Evolutionary conservation across 92 coral and sea anemone species (phyloP).

Genomic region (Virgularia gustaviana): DNA sequence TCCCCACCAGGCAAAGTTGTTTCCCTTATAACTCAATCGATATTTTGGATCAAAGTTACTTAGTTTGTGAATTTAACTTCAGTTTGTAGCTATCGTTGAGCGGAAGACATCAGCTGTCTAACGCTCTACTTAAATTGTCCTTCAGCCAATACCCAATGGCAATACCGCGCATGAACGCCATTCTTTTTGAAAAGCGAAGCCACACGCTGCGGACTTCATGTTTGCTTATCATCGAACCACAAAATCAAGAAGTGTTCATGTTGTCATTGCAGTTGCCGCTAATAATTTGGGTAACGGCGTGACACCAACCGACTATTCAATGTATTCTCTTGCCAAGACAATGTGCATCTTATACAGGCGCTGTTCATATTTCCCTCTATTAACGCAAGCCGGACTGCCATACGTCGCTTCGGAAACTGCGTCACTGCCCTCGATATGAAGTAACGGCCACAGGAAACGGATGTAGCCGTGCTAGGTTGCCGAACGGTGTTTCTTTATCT

Average conservation of each 20-base stretch:
- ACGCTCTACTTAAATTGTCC: too few species aligned
- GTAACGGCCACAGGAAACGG: constrained; percentile 17
- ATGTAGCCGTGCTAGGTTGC: not conserved
- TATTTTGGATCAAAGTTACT: too few species aligned
- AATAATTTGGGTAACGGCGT: constrained; percentile 38
- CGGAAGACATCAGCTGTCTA: too few species aligned
- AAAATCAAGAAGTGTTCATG: constrained; percentile 34
- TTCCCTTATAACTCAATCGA: too few species aligned
- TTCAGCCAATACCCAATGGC: too few species aligned
- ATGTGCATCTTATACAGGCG: not conserved
- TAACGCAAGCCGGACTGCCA: constrained; percentile 5
- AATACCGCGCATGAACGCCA: too few species aligned
- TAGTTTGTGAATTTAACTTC: too few species aligned
- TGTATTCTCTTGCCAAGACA: constrained; percentile 30
- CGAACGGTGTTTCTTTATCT: too few species aligned
- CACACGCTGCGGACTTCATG: constrained; percentile 39
- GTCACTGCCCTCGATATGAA: constrained; percentile 21
- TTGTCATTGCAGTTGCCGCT: constrained; percentile 43
- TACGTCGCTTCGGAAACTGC: constrained; percentile 20
- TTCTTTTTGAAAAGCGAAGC: too few species aligned
- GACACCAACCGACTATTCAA: constrained; percentile 34
- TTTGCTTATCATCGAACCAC: constrained; percentile 33
- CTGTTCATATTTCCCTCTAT: constrained; percentile 40
- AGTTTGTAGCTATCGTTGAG: too few species aligned
- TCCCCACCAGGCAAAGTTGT: too few species aligned